Percentiles rank a stretch among this genome's conserved stretches.
These are phyloP conservation scores for Phataginus tricuspis DNA, from an alignment of 2,797 vertebrate species.

Conservation along the genomic window DNA sequence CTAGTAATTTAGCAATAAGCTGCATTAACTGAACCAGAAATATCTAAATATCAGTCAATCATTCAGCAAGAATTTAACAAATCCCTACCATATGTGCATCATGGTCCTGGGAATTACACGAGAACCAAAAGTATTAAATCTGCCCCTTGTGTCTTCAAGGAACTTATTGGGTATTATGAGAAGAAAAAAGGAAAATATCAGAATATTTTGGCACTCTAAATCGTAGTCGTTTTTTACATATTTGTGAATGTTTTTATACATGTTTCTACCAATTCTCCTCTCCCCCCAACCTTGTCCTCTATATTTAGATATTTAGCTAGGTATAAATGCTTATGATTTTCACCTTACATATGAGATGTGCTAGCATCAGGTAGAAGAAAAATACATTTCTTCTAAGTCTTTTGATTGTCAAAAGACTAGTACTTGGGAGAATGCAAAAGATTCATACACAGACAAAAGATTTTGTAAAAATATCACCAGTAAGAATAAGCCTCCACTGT, in stretches of 20 bases:
- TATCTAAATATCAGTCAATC: background rate
- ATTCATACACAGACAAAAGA: background rate
- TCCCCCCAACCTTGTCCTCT: background rate
- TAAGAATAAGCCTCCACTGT: background rate
- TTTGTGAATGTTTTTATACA: background rate
- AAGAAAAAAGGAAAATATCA: background rate
- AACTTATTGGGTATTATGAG: background rate
- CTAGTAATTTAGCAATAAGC: background rate
- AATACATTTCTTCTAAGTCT: background rate
- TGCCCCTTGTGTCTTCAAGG: background rate
- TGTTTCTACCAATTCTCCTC: background rate
- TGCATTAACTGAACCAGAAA: slow-evolving; percentile 3
- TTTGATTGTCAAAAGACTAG: slow-evolving; percentile 15
- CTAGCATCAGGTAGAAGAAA: background rate
- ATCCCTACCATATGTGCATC: background rate
- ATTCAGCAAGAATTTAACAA: slow-evolving; percentile 22
- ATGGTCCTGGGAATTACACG: background rate
- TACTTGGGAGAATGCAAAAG: background rate
- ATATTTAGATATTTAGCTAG: slow-evolving; percentile 30
- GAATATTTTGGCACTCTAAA: background rate
- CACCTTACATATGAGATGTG: background rate
- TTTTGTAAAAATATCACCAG: background rate
- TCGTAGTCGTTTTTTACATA: background rate
- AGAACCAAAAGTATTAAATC: background rate
- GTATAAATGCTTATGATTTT: background rate